A percentile compares a stretch with the other conserved stretches of the same genome.
These are phyloP conservation scores for Myanophis thanlyinensis DNA, from an alignment of 2,113 vertebrate genomes.

Conservation along the genomic window DNA sequence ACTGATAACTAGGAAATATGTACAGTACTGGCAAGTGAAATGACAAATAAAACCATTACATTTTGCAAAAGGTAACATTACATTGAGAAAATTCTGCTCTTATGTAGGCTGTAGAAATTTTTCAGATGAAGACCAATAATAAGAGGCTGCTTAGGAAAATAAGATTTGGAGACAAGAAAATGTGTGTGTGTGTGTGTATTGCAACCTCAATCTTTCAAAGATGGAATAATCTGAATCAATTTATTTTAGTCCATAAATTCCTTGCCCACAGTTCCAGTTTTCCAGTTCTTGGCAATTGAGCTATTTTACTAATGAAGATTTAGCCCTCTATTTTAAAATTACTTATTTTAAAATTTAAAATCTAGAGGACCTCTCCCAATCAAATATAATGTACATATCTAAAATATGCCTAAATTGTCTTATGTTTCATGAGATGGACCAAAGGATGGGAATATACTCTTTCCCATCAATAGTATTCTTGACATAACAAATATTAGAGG, in stretches of 20 bases:
- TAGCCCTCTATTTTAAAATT: neutral
- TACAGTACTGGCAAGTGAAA: conserved; percentile 4
- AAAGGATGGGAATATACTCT: neutral
- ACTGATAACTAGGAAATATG: conserved; percentile 14
- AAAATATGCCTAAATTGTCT: neutral
- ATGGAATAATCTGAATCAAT: neutral
- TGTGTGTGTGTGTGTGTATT: no score
- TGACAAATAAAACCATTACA: conserved; percentile 13
- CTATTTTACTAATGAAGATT: neutral
- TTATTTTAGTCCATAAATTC: neutral
- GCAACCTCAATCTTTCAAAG: neutral
- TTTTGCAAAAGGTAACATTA: conserved; percentile 7
- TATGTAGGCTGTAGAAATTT: neutral
- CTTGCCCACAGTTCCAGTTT: neutral
- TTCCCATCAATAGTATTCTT: neutral
- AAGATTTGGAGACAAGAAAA: neutral
- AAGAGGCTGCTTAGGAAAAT: conserved; percentile 1
- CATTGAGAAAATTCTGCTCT: neutral
- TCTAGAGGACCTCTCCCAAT: neutral
- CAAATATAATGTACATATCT: neutral
- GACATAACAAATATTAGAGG: neutral
- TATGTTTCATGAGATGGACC: neutral
- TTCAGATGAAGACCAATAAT: neutral
- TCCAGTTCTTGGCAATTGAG: neutral
- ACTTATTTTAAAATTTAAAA: no score